Base-by-base conservation (phyloP, 2,797 vertebrate species). In the Sebastes ruberrimus region DNA sequence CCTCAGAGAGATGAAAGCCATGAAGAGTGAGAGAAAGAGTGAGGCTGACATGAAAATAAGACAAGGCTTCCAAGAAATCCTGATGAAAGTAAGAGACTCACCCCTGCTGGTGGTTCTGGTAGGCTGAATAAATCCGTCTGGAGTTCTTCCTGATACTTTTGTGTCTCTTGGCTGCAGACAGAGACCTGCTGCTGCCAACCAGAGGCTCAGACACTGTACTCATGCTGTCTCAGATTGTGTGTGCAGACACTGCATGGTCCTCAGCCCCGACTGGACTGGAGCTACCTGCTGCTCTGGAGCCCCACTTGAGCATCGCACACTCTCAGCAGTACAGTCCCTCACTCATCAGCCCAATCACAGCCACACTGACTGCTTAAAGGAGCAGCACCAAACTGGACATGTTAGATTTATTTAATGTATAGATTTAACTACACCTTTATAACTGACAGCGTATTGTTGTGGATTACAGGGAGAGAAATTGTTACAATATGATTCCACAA, bases 91-190 rank as follows among this genome's bases (percentile, higher is more conserved):
- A 3, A 10, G 23, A 1, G 22, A 79, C 96, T 96, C 89, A 98
- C 97, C 96, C 96, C 77, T 95, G 93, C 33, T 96, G 95, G 0
- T 96, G 95, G 78, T 97, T 94, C 83, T 94, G 95, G 92, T 95
- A 98, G 3, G 94, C 83, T 27, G 95, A 95, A 86, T 95, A 97
- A 89, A 97, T 95, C 88, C 95, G 94, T 78, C 10, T 94, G 79
- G 95, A 95, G n/a, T 96, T 97, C 62, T 96, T 95, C 84, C 96
- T 95, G 67, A 95, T 87, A 16, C 95, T 97, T 70, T 96, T 96
- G 53, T 96, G 92, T 81, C 96, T 96, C 74, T 94, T 97, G 83
- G 96, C 85, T 57, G 94, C 78, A 78, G 92, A 94, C 65, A 95
- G 78, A 3, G 94, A 76, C 83, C 94, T 94, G 86, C 88, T 93